A percentile compares a stretch with the other conserved stretches of the same genome.
Evolutionary conservation across 92 coral and sea anemone genomes (phyloP).

Genomic region (Umimayanthus chanpuru): DNA sequence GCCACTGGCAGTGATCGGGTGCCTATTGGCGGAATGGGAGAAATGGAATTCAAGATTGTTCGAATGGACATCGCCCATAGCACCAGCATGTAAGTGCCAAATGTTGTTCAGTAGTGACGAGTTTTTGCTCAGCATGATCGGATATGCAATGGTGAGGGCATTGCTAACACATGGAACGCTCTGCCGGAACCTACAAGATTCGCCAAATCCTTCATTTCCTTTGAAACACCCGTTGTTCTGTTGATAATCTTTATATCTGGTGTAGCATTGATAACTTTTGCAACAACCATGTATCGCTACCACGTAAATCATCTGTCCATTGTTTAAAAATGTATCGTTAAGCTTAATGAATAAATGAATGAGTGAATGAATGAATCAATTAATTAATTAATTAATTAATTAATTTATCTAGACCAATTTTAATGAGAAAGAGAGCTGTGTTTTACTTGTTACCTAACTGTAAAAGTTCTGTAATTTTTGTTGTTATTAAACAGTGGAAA

Average conservation of each 20-base stretch:
- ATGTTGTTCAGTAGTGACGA: background rate
- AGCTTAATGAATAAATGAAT: too few species aligned
- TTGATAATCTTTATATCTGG: background rate
- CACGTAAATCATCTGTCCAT: background rate
- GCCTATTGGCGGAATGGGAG: constrained; percentile 98
- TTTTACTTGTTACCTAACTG: too few species aligned
- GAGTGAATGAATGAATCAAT: too few species aligned
- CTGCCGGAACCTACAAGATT: background rate
- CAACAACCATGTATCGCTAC: background rate
- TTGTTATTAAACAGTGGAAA: too few species aligned
- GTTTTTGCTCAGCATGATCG: background rate
- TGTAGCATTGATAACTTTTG: background rate
- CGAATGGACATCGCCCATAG: constrained; percentile 86
- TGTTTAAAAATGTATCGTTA: background rate
- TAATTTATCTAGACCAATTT: too few species aligned
- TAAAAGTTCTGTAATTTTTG: too few species aligned
- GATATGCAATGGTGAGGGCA: too few species aligned
- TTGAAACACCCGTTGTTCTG: background rate
- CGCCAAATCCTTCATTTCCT: background rate
- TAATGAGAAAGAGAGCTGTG: too few species aligned
- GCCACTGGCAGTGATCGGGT: constrained; percentile 99
- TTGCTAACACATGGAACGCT: background rate
- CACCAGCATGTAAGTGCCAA: constrained; percentile 78
- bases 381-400: too few species aligned
- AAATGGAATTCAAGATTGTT: constrained; percentile 96